phyloP scores from a whole-genome alignment of 1,140 invertebrate species.

The Venturia canescens region DNA sequence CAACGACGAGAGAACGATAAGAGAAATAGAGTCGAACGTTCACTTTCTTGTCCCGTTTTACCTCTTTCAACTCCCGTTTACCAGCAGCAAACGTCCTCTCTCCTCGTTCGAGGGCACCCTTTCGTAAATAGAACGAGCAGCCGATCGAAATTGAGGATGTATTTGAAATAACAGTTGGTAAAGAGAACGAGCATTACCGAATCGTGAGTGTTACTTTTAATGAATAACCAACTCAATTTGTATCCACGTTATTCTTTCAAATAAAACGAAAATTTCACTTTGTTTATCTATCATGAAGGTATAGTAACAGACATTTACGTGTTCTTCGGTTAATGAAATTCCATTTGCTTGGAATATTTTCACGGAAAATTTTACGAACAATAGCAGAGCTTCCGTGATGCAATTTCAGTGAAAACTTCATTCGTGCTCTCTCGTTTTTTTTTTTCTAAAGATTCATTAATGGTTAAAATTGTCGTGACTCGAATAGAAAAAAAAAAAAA shows the following conservation, averaged over 20 bases:
- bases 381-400: too few species aligned
- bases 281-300: too few species aligned
- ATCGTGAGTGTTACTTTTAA: neutral
- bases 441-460: too few species aligned
- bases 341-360: too few species aligned
- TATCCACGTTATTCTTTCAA: neutral
- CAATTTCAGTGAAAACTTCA: neutral
- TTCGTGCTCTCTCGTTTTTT: neutral
- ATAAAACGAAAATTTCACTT: too few species aligned
- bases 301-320: too few species aligned
- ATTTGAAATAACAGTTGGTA: constrained; percentile 17
- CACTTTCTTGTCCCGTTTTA: constrained; percentile 30
- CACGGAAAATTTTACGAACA: too few species aligned
- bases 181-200: neutral
- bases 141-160: neutral
- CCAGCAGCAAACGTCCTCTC: constrained; percentile 4
- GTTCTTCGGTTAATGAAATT: too few species aligned
- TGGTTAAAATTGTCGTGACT: too few species aligned
- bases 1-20: constrained; percentile 50
- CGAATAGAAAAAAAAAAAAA: too few species aligned
- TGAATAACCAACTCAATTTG: neutral
- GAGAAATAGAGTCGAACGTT: constrained; percentile 48
- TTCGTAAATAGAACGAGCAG: constrained; percentile 25
- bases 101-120: constrained; percentile 17
- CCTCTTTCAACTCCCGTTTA: constrained; percentile 13